Base-by-base conservation (phyloP, 2,797 vertebrate species). In the Catamblyrhynchus diadema region DNA sequence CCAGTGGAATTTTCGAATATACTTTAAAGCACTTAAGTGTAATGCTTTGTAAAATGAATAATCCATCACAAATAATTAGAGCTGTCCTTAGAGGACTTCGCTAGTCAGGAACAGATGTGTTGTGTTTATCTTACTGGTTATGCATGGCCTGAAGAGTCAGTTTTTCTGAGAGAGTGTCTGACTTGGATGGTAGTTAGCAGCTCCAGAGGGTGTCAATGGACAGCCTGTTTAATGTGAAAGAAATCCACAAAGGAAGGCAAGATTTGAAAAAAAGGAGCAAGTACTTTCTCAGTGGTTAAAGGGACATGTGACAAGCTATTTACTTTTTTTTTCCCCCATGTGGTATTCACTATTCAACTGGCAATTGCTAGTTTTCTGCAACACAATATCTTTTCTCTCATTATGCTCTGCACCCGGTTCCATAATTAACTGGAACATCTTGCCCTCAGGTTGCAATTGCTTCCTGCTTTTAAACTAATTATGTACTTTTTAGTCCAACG, bases 1-100 rank as follows among this genome's bases (percentile, higher is more conserved):
- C 78, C 92, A 85, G n/a, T 51, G 35, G 60, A 84, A 87, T 73
- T 92, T 88, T 69, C 4, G 2, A 89, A 86, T 83, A 61, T 66
- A 45, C 39, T 94, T 95, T 82, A 81, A 95, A 86, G 69, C 73
- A 75, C 66, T 80, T 92, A 78, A 84, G 47, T 65, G 50, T 66
- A 78, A 27, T 74, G 42, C 74, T 74, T 81, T 57, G 30, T 48
- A 82, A 91, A 95, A 94, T 61, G 19, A 96, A 87, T 82, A 84
- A 85, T 84, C 56, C 18, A 32, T 88, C 66, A 47, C 9, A 66
- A 89, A 62, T 45, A 93, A 83, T 78, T 33, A 85, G 30, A 94
- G n/a, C 23, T 56, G 25, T 73, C 33, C 80, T 57, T 70, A 67
- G 47, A 85, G 30, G 57, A 67, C 37, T 4, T 21, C 24, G 11